Percentiles rank a stretch among this genome's conserved stretches.
phyloP scores from a whole-genome alignment of 2,888 invertebrate species.

The Epinotia ramella region DNA sequence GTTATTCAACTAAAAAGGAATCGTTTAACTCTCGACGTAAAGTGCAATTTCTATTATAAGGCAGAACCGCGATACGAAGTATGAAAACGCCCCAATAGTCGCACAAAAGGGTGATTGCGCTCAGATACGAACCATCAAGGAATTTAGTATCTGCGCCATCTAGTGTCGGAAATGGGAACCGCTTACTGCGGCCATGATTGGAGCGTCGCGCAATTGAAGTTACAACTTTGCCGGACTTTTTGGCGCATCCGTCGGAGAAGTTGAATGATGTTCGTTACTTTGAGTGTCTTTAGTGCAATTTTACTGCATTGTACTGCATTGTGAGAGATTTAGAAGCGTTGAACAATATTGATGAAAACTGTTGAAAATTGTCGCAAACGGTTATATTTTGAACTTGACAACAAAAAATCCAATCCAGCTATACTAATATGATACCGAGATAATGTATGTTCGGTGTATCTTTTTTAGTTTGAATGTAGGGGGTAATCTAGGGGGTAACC shows the following conservation, averaged over 20 bases:
- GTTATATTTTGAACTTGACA: background rate
- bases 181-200: constrained; percentile 70
- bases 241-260: constrained; percentile 16
- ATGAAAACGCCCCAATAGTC: background rate
- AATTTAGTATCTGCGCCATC: constrained; percentile 68
- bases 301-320: constrained; percentile 7
- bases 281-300: constrained; percentile 19
- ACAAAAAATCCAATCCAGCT: background rate
- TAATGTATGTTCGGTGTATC: no score
- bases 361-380: background rate
- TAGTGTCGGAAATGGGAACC: constrained; percentile 77
- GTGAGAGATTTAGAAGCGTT: constrained; percentile 3
- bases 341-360: background rate
- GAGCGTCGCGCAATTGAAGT: constrained; percentile 49
- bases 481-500: no score
- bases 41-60: constrained; percentile 3
- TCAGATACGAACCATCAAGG: constrained; percentile 61
- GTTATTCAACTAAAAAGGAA: background rate
- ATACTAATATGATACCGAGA: background rate
- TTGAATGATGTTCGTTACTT: constrained; percentile 28
- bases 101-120: constrained; percentile 66
- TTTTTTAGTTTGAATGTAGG: no score
- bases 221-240: constrained; percentile 50
- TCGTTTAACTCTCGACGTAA: background rate
- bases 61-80: background rate